A percentile compares a stretch with the other conserved stretches of the same genome.
Conservation (phyloP, 1,140 invertebrate species). For the Tribolium castaneum region DNA sequence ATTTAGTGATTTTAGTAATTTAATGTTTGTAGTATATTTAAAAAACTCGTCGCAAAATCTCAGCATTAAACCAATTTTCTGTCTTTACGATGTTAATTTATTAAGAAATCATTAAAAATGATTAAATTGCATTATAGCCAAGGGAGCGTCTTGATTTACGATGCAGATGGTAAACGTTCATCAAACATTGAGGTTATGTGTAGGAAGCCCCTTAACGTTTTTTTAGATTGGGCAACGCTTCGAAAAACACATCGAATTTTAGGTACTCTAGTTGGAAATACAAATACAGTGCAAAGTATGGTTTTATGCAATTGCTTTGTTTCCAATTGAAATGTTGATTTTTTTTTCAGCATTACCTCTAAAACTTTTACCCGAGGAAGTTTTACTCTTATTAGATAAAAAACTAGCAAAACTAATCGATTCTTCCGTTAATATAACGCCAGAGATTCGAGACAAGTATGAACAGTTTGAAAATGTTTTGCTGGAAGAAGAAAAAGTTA, state of each 20-base stretch:
- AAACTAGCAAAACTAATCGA: constrained; percentile 49
- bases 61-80: no score
- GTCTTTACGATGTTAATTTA: no score
- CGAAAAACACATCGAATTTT: constrained; percentile 57
- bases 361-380: constrained; percentile 59
- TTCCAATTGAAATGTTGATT: not conserved
- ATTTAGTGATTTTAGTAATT: no score
- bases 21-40: no score
- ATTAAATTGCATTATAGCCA: constrained; percentile 41
- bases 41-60: no score
- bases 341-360: constrained; percentile 54
- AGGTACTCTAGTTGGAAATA: constrained; percentile 56
- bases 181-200: constrained; percentile 10
- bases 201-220: not conserved
- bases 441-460: constrained; percentile 40
- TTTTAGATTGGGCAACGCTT: constrained; percentile 55
- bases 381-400: constrained; percentile 53
- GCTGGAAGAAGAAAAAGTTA: constrained; percentile 51
- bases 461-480: constrained; percentile 50
- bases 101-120: not conserved
- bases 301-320: not conserved
- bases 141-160: constrained; percentile 47
- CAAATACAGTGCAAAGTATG: constrained; percentile 4
- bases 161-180: constrained; percentile 40
- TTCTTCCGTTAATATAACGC: constrained; percentile 8